Evolutionary conservation across 2,113 vertebrate genomes (phyloP), one percentile per base, ranked within the genome.

Genomic region (Lepus europaeus): DNA sequence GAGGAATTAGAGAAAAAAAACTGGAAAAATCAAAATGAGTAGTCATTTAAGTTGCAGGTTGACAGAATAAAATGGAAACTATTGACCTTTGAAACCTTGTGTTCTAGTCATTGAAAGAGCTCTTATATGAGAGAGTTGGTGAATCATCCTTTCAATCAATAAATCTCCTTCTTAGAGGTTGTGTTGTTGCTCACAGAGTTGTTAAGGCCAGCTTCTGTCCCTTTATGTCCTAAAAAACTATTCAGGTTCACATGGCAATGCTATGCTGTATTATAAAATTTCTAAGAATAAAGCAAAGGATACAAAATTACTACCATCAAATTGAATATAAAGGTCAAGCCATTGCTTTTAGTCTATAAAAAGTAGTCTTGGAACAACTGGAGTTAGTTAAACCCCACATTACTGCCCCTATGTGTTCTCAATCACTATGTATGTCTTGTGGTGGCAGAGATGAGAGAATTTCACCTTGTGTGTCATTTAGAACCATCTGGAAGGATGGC

Each of bases 241-340:
- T 87, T 81, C 11, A 23, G 27, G 19, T 88, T 77, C 56, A 53
- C 20, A 88, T 70, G 53, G 59, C 36, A 93, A 59, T 77, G 31
- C 2, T 80, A 23, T 63, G 36, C 3, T 83, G 19, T 63, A 78
- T 25, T 87, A 49, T 89, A 93, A n/a, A 22, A 79, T 22, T 90
- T 86, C 11, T 22, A 82, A 87, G 39, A 73, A 78, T 77, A 82
- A 95, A 85, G n/a, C 31, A 95, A 93, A 90, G 0, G 10, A 87
- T 85, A 63, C 68, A 93, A 95, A 95, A 95, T 92, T 64, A 61
- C n/a, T 64, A 56, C 25, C 17, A 83, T 64, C 59, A 90, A 88
- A 56, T 70, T 93, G 17, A 68, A 69, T 10, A 19, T 73, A 84
- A 92, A 85, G 10, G 39, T 92, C 45, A 91, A 66, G 31, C 10